These are phyloP conservation scores for Eupithecia insigniata DNA, from an alignment of 2,888 invertebrate genomes.

Conservation along the genomic window DNA sequence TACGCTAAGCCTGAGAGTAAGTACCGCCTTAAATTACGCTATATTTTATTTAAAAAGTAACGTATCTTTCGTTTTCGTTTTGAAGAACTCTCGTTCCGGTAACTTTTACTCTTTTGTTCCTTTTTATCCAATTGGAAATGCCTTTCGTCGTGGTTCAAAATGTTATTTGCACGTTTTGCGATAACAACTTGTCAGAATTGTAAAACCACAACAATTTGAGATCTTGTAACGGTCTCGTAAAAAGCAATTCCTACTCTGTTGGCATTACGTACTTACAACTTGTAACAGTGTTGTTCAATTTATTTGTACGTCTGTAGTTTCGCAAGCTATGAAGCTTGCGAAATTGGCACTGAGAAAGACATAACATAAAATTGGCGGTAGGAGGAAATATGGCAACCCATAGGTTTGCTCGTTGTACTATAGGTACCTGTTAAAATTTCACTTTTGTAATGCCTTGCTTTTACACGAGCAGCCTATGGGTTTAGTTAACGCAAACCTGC, in stretches of 20 bases:
- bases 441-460: too few relatives aligned
- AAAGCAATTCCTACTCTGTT: not conserved
- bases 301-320: not conserved
- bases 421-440: too few relatives aligned
- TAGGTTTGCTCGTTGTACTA: too few relatives aligned
- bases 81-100: not conserved
- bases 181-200: not conserved
- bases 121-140: not conserved
- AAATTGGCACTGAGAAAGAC: not conserved
- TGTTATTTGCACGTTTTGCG: not conserved
- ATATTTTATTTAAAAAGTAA: not conserved
- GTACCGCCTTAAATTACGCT: not conserved
- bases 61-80: not conserved
- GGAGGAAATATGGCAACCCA: too few relatives aligned
- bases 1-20: not conserved
- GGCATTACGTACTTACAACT: not conserved
- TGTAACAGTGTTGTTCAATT: not conserved
- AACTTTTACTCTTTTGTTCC: not conserved
- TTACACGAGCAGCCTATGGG: too few relatives aligned
- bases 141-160: not conserved
- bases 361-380: too few relatives aligned
- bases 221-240: not conserved
- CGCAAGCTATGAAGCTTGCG: too few relatives aligned
- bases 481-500: too few relatives aligned
- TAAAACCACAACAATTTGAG: not conserved